phyloP scores from a whole-genome alignment of 2,113 vertebrate species.

The Brevimyrus niger region DNA sequence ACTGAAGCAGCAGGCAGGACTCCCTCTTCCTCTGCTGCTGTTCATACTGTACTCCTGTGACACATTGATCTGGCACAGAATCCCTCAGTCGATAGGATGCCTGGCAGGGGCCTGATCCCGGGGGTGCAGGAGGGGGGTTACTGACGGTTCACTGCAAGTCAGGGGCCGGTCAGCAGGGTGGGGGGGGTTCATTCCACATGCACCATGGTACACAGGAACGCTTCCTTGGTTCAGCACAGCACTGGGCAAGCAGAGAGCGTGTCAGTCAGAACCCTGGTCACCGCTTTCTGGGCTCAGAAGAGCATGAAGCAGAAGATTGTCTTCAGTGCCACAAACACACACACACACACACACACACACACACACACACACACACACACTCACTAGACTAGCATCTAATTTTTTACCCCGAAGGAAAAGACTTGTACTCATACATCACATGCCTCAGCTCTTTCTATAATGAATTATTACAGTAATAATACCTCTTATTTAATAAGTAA shows the following conservation, averaged over 20 bases:
- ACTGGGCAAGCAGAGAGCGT: slow-evolving; percentile 11
- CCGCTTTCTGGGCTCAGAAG: neutral
- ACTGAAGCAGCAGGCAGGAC: neutral
- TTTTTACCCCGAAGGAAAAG: neutral
- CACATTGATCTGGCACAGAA: slow-evolving; percentile 35
- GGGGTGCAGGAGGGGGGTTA: neutral
- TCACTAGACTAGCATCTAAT: neutral
- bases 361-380: neutral
- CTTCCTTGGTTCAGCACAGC: slow-evolving; percentile 25
- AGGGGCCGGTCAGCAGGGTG: slow-evolving; percentile 27
- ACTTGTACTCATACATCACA: neutral
- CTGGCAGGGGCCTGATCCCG: neutral
- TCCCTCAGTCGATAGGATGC: neutral
- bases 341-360: neutral
- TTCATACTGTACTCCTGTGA: neutral
- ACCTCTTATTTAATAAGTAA: slow-evolving; percentile 4
- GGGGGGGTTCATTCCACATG: slow-evolving; percentile 26
- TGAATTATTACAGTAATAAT: slow-evolving; percentile 13
- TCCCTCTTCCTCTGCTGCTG: neutral
- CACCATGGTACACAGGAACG: slow-evolving; percentile 19
- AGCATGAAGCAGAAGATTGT: slow-evolving; percentile 8
- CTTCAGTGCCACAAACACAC: neutral
- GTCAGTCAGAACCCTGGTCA: slow-evolving; percentile 30
- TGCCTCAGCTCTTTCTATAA: neutral
- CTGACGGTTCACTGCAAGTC: slow-evolving; percentile 30